A percentile compares a stretch with the other conserved stretches of the same genome.
phyloP scores from a whole-genome alignment of 1,140 invertebrate genomes.

The Drosophila varians region DNA sequence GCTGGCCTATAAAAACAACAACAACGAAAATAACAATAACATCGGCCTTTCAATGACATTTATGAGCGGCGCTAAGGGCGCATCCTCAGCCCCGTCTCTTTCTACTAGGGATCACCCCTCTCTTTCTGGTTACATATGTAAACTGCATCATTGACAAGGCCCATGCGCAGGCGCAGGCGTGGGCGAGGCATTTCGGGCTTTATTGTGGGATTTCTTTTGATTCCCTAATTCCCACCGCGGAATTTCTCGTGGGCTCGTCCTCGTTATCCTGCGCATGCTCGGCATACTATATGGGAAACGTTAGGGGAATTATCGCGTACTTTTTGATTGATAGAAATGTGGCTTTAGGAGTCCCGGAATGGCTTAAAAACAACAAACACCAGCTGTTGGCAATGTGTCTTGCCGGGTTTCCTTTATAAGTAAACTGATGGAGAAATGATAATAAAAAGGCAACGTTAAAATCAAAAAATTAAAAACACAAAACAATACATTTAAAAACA shows the following conservation, averaged over 20 bases:
- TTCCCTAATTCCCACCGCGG: slow-evolving; percentile 58
- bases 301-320: slow-evolving; percentile 55
- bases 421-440: slow-evolving; percentile 16
- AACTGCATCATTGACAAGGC: slow-evolving; percentile 16
- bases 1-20: slow-evolving; percentile 7
- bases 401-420: slow-evolving; percentile 32
- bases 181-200: slow-evolving; percentile 33
- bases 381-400: slow-evolving; percentile 68
- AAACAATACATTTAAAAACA: too few relatives aligned
- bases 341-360: slow-evolving; percentile 4
- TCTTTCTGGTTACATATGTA: slow-evolving; percentile 1
- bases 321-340: slow-evolving; percentile 46
- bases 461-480: too few relatives aligned
- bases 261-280: slow-evolving; percentile 57
- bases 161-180: slow-evolving; percentile 20
- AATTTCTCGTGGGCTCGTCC: slow-evolving; percentile 54
- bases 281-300: slow-evolving; percentile 63
- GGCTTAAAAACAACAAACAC: slow-evolving; percentile 16
- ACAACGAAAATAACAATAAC: slow-evolving; percentile 31
- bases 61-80: slow-evolving; percentile 78
- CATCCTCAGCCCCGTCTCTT: slow-evolving; percentile 15
- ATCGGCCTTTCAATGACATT: slow-evolving; percentile 65
- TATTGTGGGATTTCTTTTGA: slow-evolving; percentile 59
- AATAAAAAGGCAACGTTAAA: slow-evolving; percentile 3
- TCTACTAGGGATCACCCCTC: background rate